Percentiles rank a stretch among this genome's conserved stretches.
Evolutionary conservation across 2,797 vertebrate species (phyloP).

Genomic region (Etheostoma nigrum): DNA sequence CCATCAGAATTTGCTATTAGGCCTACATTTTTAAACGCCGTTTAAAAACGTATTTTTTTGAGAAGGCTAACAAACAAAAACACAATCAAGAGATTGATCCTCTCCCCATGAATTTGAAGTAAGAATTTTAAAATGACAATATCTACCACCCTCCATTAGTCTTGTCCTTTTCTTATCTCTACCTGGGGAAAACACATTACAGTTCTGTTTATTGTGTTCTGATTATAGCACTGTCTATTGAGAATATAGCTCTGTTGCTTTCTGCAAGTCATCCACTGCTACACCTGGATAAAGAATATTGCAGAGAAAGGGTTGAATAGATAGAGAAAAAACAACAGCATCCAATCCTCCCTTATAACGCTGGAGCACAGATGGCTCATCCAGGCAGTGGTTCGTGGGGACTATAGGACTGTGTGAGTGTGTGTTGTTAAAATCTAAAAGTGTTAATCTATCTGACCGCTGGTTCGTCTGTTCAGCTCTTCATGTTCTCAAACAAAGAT

Average conservation of each 20-base stretch:
- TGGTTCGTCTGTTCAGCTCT: neutral
- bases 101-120: neutral
- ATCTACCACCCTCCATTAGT: neutral
- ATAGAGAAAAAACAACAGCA: conserved; percentile 17
- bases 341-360: conserved; percentile 16
- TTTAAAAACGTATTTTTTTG: neutral
- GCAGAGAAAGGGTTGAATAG: conserved; percentile 4
- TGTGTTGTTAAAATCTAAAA: conserved; percentile 2
- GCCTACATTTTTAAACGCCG: neutral
- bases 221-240: neutral
- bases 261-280: conserved; percentile 67
- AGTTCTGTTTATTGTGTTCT: conserved; percentile 25
- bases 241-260: conserved; percentile 31
- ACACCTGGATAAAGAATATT: conserved; percentile 31
- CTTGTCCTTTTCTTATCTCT: conserved; percentile 24
- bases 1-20: neutral
- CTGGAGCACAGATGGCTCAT: conserved; percentile 52
- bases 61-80: neutral
- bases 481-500: conserved; percentile 14
- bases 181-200: neutral
- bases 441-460: conserved; percentile 28
- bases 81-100: neutral
- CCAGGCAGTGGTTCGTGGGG: conserved; percentile 23
- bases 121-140: neutral
- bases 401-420: conserved; percentile 6